Base-by-base conservation (phyloP, 1,140 invertebrate species). In the Augochlora pura region DNA sequence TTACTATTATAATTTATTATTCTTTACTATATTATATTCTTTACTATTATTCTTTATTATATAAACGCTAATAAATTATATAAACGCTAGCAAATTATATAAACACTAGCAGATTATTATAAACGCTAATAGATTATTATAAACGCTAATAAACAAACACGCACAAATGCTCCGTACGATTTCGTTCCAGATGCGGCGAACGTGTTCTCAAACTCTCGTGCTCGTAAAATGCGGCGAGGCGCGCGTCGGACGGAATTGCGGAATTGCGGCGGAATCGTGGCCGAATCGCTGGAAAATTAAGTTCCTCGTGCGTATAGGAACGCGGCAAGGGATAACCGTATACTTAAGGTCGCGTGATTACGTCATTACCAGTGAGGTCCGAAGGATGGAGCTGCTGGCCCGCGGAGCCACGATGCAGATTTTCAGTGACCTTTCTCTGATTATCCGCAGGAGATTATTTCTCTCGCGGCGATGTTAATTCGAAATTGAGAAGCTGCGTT, bases 301-400 rank as follows among this genome's bases (percentile, higher is more conserved):
- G 18, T 83, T 83, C 54, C 65, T 16, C 52, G 32, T 75, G 63
- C 57, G 27, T 38, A 1, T 46, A 46, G 9, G 9, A 82, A 69
- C 14, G 71, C 6, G 23, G 23, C 10, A 25, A 67, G 42, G 32
- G 21, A 10, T n/a, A n/a, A n/a, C n/a, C 9, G 5, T 21, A 10
- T 66, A 32, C 59, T 70, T 80, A 78, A 42, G 77, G 42, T 77
- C 62, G 21, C 39, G 23, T 38, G 60, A 77, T 87, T 85, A 77
- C 77, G 69, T 85, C 71, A 87, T 88, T 88, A 85, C 54, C 73
- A 67, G 79, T 46, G 23, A 60, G 8, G 42, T 32, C 39, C 63
- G 42, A 64, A 75, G 54, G 54, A 32, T 23, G 14, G 14, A 42
- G 39, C 42, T 57, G 18, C 9, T 52, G n/a, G n/a, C n/a, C n/a